Percentiles rank a stretch among this genome's conserved stretches.
Conservation (phyloP, 2,888 invertebrate species). For the Branchipolynoe longqiensis region DNA sequence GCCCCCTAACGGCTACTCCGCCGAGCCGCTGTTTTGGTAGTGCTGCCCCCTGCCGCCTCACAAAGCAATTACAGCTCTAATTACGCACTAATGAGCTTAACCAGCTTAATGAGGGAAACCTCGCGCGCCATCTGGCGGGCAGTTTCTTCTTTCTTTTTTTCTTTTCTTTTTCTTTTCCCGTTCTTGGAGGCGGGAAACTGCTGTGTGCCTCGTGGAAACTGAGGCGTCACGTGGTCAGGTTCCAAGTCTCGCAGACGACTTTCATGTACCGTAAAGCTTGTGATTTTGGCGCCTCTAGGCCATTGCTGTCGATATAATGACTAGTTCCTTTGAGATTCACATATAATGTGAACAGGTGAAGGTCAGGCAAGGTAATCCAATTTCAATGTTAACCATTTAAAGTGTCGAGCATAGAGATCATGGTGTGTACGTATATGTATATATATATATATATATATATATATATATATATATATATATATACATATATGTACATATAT, state of each 20-base stretch:
- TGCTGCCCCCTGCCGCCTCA: not conserved
- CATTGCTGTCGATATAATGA: no score
- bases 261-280: no score
- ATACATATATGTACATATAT: not conserved
- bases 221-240: not conserved
- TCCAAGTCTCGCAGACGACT: no score
- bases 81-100: conserved; percentile 50
- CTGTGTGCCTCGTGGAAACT: not conserved
- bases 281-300: no score
- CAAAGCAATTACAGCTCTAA: conserved; percentile 55
- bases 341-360: no score
- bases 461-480: not conserved
- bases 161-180: not conserved
- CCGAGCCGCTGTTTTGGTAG: not conserved
- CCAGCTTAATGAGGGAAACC: conserved; percentile 48
- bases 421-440: no score
- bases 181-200: not conserved
- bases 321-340: no score
- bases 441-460: no score
- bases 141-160: not conserved
- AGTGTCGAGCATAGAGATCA: no score
- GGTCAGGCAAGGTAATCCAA: no score
- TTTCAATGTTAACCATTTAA: no score
- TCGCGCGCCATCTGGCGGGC: conserved; percentile 18
- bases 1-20: no score